Conservation (phyloP, 2,888 invertebrate genomes). For the Caenorhabditis wallacei region DNA sequence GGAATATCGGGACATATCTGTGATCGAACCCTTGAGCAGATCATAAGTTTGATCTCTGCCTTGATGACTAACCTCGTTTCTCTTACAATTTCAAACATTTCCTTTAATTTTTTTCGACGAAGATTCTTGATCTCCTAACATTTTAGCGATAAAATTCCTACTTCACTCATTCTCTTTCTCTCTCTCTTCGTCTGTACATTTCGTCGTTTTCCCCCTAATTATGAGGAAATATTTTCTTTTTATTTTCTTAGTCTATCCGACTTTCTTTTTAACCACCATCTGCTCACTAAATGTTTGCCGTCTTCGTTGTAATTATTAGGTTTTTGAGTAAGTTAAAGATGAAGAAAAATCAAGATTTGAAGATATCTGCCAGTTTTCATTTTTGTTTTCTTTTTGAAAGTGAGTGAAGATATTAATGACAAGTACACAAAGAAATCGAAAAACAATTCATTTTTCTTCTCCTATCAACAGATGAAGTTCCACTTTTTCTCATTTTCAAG, state of each 20-base stretch:
- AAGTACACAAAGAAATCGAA: background rate
- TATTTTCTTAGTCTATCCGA: constrained; percentile 3
- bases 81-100: background rate
- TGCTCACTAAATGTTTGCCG: constrained; percentile 21
- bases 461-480: no score
- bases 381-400: constrained; percentile 4
- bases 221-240: constrained; percentile 32
- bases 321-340: constrained; percentile 15
- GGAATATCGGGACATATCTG: no score
- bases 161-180: background rate
- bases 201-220: constrained; percentile 29
- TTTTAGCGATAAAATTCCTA: background rate
- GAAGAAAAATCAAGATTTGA: background rate
- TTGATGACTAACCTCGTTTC: background rate
- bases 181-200: constrained; percentile 1
- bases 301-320: constrained; percentile 50
- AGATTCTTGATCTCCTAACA: constrained; percentile 30
- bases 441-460: background rate
- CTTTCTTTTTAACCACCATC: constrained; percentile 7
- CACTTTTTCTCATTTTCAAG: background rate
- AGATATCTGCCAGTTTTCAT: constrained; percentile 5
- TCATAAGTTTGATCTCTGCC: no score
- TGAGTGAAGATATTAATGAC: constrained; percentile 21
- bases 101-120: background rate
- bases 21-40: no score